Conservation (phyloP, 2,113 vertebrate species). For the Tachysurus vachellii region DNA sequence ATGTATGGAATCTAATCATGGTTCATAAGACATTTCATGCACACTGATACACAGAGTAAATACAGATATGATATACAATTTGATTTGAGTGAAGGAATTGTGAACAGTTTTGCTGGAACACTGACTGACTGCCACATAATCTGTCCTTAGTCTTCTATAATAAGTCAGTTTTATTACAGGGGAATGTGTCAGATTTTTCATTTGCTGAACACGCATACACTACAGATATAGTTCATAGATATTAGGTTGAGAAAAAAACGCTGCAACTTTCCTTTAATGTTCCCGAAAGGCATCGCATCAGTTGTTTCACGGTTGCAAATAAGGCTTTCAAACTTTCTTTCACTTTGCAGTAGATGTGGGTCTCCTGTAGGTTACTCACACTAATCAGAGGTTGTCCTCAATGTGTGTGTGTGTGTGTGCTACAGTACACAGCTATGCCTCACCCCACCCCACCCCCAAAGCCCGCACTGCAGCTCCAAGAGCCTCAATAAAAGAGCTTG, state of each 20-base stretch:
- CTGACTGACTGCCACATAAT: background rate
- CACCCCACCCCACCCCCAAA: too few relatives aligned
- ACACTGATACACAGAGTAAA: too few relatives aligned
- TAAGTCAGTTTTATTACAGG: too few relatives aligned
- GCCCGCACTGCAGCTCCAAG: slow-evolving; percentile 3
- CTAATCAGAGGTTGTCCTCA: slow-evolving; percentile 25
- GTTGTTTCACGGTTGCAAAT: background rate
- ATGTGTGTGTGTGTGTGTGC: background rate
- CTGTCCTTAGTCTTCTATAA: background rate
- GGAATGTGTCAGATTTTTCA: too few relatives aligned
- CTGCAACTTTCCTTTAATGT: background rate
- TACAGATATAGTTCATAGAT: background rate
- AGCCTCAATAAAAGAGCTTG: slow-evolving; percentile 7
- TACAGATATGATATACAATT: background rate
- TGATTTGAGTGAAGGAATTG: background rate
- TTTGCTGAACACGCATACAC: background rate
- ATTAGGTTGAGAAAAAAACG: background rate
- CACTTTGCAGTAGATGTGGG: background rate
- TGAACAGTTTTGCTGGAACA: background rate
- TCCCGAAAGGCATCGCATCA: background rate
- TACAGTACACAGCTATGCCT: background rate
- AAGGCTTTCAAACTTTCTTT: slow-evolving; percentile 11
- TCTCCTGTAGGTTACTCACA: slow-evolving; percentile 2
- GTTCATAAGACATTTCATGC: background rate
- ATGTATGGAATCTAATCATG: background rate